A percentile compares a stretch with the other conserved stretches of the same genome.
These are phyloP conservation scores for Chymomyza caudatula DNA, from an alignment of 2,888 invertebrate species.

Conservation along the genomic window DNA sequence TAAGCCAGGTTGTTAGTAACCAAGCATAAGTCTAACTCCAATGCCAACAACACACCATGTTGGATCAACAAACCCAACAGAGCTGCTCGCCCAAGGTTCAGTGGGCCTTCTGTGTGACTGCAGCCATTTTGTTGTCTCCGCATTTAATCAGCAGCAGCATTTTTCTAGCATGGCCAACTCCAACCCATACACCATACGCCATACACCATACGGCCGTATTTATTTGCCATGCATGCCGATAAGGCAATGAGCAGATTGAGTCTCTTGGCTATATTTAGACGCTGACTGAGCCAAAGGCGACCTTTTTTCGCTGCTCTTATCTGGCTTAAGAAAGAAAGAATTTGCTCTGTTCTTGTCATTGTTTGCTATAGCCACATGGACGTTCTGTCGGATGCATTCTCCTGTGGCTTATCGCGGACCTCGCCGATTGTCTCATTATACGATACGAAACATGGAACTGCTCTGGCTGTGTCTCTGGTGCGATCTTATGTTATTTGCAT, in stretches of 20 bases:
- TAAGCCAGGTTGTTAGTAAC: constrained; percentile 57
- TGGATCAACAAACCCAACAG: neutral
- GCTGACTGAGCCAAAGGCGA: constrained; percentile 11
- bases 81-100: constrained; percentile 42
- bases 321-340: constrained; percentile 51
- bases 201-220: neutral
- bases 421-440: constrained; percentile 52
- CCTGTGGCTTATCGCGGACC: constrained; percentile 54
- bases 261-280: constrained; percentile 48
- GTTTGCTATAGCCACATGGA: constrained; percentile 48
- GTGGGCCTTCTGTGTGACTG: neutral
- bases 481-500: constrained; percentile 73
- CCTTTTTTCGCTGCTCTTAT: constrained; percentile 38
- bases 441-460: neutral
- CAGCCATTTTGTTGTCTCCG: constrained; percentile 55
- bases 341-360: constrained; percentile 67
- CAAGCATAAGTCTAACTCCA: constrained; percentile 1
- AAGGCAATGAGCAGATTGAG: constrained; percentile 53
- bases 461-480: constrained; percentile 11
- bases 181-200: too few species aligned
- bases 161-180: neutral
- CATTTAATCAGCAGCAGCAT: constrained; percentile 47
- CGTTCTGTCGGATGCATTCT: constrained; percentile 60
- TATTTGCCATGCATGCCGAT: constrained; percentile 31
- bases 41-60: neutral